phyloP scores from a whole-genome alignment of 1,140 invertebrate species.

The Anthonomus grandis region DNA sequence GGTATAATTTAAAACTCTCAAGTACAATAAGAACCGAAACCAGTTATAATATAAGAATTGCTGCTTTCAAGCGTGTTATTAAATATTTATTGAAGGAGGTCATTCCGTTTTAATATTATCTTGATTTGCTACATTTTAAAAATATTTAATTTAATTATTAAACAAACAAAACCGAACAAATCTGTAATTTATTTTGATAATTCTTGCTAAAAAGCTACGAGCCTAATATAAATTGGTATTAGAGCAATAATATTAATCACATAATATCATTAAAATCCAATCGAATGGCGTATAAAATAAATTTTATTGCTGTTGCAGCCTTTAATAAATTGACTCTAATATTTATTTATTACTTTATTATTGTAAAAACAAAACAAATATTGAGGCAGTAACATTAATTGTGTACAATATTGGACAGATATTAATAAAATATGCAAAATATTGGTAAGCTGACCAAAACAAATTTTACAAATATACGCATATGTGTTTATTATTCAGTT shows the following conservation, averaged over 20 bases:
- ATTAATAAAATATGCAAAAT: conserved; percentile 8
- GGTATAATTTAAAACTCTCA: conserved; percentile 30
- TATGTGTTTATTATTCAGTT: too few relatives aligned
- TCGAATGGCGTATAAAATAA: conserved; percentile 1
- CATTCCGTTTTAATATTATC: too few relatives aligned
- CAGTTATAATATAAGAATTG: conserved; percentile 15
- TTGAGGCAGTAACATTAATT: conserved; percentile 15
- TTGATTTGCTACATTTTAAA: too few relatives aligned
- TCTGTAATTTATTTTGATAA: too few relatives aligned
- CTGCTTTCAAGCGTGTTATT: conserved; percentile 23
- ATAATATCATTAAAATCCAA: conserved; percentile 14
- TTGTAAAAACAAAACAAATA: conserved; percentile 18
- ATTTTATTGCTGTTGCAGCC: background rate
- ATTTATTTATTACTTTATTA: conserved; percentile 16
- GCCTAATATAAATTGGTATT: background rate
- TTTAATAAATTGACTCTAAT: conserved; percentile 8
- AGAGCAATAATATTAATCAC: conserved; percentile 7
- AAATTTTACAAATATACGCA: too few relatives aligned
- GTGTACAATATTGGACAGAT: conserved; percentile 7
- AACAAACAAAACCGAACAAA: too few relatives aligned
- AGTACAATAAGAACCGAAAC: conserved; percentile 18
- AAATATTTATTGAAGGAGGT: background rate
- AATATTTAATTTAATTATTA: too few relatives aligned
- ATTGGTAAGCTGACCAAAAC: too few relatives aligned
- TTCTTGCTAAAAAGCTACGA: too few relatives aligned